phyloP scores from a whole-genome alignment of 2,113 vertebrate species.

The Chaetura pelagica region DNA sequence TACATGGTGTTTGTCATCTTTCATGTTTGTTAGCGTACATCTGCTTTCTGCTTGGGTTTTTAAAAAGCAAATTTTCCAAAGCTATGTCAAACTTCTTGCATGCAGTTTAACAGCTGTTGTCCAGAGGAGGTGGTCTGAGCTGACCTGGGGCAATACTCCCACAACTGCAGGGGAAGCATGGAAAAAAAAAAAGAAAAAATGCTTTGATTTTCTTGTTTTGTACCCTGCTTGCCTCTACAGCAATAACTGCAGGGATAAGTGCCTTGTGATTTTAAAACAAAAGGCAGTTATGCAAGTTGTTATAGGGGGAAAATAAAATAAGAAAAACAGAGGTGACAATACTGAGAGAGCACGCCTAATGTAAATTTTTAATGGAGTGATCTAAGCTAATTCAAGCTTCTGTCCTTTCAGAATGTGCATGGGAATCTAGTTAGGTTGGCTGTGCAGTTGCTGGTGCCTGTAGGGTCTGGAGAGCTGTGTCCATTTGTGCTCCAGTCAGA shows the following conservation, averaged over 20 bases:
- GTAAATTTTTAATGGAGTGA: neutral
- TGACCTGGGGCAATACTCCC: neutral
- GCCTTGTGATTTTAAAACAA: neutral
- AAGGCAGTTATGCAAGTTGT: neutral
- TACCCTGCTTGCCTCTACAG: neutral
- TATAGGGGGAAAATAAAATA: neutral
- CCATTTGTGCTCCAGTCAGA: neutral
- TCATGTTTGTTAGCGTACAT: constrained; percentile 21
- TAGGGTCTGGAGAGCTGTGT: neutral
- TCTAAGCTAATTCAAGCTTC: neutral
- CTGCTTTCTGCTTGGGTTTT: constrained; percentile 2
- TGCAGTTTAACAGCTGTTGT: neutral
- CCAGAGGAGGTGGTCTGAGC: neutral
- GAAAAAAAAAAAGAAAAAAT: neutral
- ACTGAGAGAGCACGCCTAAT: neutral
- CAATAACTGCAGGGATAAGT: neutral
- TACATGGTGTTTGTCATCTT: neutral
- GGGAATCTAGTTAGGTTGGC: neutral
- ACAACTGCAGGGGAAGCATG: neutral
- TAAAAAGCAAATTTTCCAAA: neutral
- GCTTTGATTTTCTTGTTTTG: neutral
- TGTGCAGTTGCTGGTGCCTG: neutral
- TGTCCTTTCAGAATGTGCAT: neutral
- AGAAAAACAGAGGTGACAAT: neutral
- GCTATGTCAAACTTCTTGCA: neutral